Base-by-base conservation (phyloP, 2,113 vertebrate species). In the Hyla sarda region DNA sequence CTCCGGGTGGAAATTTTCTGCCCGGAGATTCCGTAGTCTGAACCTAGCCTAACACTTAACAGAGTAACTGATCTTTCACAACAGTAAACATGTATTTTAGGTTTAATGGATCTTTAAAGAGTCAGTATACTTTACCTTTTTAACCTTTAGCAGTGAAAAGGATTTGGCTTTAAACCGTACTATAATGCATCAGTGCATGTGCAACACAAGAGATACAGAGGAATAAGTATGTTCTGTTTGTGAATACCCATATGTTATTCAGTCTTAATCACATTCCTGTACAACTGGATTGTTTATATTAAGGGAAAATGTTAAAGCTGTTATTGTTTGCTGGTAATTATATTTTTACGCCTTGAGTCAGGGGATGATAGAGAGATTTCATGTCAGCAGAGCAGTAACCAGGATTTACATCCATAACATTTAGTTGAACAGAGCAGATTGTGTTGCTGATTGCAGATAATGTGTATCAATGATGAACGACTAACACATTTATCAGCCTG, bases 341-440 rank as follows among this genome's bases (percentile, higher is more conserved):
- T 48, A 54, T 82, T 25, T 71, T 52, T 82, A 37, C 23, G 54
- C 54, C 21, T 72, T 21, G 41, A 69, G 25, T 82, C 60, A 71
- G 47, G 62, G 45, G 23, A 82, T 71, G 62, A 69, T 23, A 30
- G 28, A 67, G 13, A 69, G 62, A 47, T 82, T 82, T 69, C 80
- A 69, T 82, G 81, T 72, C 65, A n/a, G 69, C 69, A n/a, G 28
- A 52, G 65, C 62, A 50, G 45, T 82, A 72, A 72, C 47, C 12
- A n/a, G 45, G 48, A 82, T 82, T 82, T 82, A 82, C 67, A 82
- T 54, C 47, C 65, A 72, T 71, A 82, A 72, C 65, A 71, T 82
- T 82, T 52, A 72, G 65, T 52, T 71, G 30, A 72, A 37, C 65
- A 37, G 65, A 72, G 81, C 65, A 72, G 65, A 82, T 72, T 82